A percentile compares a stretch with the other conserved stretches of the same genome.
Evolutionary conservation across 2,888 invertebrate genomes (phyloP).

Genomic region (Epirrita christyi): DNA sequence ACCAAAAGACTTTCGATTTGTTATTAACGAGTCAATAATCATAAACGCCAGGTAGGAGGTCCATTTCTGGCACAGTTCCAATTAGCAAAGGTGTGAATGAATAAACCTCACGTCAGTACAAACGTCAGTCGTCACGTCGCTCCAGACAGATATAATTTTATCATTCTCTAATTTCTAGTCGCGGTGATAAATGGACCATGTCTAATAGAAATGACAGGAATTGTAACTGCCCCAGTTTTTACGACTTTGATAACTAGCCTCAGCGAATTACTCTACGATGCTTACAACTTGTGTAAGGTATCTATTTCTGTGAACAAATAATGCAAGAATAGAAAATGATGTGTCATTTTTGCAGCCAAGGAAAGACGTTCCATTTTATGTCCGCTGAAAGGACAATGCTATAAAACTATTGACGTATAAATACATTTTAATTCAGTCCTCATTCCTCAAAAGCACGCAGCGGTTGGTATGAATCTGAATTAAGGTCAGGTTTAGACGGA

Average conservation of each 20-base stretch:
- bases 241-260: slow-evolving; percentile 32
- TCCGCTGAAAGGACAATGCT: slow-evolving; percentile 38
- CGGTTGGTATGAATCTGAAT: slow-evolving; percentile 33
- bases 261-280: slow-evolving; percentile 15
- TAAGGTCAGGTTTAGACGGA: slow-evolving; percentile 40
- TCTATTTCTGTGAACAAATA: slow-evolving; percentile 26
- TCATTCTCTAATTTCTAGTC: slow-evolving; percentile 34
- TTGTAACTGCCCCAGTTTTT: slow-evolving; percentile 30
- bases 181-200: slow-evolving; percentile 42
- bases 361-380: slow-evolving; percentile 40
- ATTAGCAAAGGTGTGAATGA: slow-evolving; percentile 59
- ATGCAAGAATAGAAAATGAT: slow-evolving; percentile 37
- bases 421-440: slow-evolving; percentile 23
- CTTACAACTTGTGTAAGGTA: slow-evolving; percentile 6
- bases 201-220: slow-evolving; percentile 34
- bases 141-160: slow-evolving; percentile 41
- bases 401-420: slow-evolving; percentile 41
- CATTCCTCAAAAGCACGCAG: slow-evolving; percentile 24
- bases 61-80: slow-evolving; percentile 58
- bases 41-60: slow-evolving; percentile 52
- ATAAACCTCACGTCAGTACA: slow-evolving; percentile 39
- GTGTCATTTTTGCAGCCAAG: slow-evolving; percentile 43
- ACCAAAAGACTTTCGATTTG: slow-evolving; percentile 21
- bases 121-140: slow-evolving; percentile 40
- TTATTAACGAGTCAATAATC: slow-evolving; percentile 48